Base-by-base conservation (phyloP, 2,888 invertebrate genomes). In the Macrosiphum euphorbiae region DNA sequence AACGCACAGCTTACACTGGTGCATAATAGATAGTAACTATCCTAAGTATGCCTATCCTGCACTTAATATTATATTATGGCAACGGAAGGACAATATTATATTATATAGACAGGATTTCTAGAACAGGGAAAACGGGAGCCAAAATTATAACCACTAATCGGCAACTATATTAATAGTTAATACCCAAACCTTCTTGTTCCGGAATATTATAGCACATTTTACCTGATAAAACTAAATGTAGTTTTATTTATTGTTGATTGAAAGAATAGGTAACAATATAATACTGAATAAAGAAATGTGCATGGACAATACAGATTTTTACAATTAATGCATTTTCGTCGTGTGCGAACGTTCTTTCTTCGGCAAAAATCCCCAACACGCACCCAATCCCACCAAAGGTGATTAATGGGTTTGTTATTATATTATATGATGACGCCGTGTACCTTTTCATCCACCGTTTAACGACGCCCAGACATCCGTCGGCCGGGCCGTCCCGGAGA, bases 381-480 rank as follows among this genome's bases (percentile, higher is more conserved):
- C 52, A 13, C 16, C 52, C 55, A 44, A 44, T 20, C 55, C 55
- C 20, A 0, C 55, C 55, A 3, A 20, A 20, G 7, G 35, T 78
- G 35, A 35, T 78, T 35, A 78, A 78, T 35, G 78, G 20, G 78
- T 35, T n/a, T n/a, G 35, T 67, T 35, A 67, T 67, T n/a, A 67
- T 67, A 3, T n/a, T 16, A 67, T 67, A 78, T 11, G 78, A 85
- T 44, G 44, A 85, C 44, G 85, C 1, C n/a, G 44, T 26, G 52
- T 95, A 98, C 98, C 98, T 97, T 97, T 98, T 98, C 96, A 98
- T 97, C 96, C 97, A 97, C 95, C 97, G 97, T 96, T 97, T 97
- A 96, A 98, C 96, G 97, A 98, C 97, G 95, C 97, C 97, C 95
- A 97, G 96, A 96, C 98, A 98, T 95, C 98, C 97, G 78, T 96